Conservation (phyloP, 2,113 vertebrate genomes). For the Hippocampus abdominalis region DNA sequence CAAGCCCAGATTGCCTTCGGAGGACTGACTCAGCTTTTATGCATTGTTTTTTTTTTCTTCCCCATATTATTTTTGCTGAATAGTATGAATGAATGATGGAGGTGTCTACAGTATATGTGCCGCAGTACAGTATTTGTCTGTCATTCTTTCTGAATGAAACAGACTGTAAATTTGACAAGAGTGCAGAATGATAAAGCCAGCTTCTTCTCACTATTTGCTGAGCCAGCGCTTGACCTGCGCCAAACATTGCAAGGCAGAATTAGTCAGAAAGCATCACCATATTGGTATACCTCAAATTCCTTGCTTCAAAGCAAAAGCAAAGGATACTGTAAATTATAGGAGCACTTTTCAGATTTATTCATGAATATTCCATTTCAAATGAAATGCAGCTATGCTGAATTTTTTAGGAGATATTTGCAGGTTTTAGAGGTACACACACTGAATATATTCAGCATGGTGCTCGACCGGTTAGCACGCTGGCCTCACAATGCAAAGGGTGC, state of each 20-base stretch:
- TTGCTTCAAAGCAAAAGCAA: constrained; percentile 21
- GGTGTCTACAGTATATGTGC: constrained; percentile 20
- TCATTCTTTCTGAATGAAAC: constrained; percentile 46
- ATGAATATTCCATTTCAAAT: constrained; percentile 13
- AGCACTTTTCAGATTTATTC: constrained; percentile 1
- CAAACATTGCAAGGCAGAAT: constrained; percentile 46
- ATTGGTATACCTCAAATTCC: constrained; percentile 21
- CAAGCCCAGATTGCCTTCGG: constrained; percentile 6
- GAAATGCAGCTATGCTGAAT: not conserved
- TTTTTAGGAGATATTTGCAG: not conserved
- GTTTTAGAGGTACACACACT: not conserved
- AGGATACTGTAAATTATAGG: not conserved
- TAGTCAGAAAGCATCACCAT: constrained; percentile 37
- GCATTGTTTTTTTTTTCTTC: constrained; percentile 23
- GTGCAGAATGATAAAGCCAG: constrained; percentile 46
- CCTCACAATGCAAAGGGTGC: no score
- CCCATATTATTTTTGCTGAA: constrained; percentile 58
- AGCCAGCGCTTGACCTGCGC: constrained; percentile 58
- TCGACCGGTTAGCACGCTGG: no score
- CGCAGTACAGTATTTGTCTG: constrained; percentile 26
- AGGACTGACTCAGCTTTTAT: constrained; percentile 52
- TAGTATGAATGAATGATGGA: constrained; percentile 32
- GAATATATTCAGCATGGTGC: no score
- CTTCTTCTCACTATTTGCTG: constrained; percentile 47
- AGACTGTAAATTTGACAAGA: constrained; percentile 60